Conservation (phyloP, 1,140 invertebrate species). For the Ooceraea biroi region DNA sequence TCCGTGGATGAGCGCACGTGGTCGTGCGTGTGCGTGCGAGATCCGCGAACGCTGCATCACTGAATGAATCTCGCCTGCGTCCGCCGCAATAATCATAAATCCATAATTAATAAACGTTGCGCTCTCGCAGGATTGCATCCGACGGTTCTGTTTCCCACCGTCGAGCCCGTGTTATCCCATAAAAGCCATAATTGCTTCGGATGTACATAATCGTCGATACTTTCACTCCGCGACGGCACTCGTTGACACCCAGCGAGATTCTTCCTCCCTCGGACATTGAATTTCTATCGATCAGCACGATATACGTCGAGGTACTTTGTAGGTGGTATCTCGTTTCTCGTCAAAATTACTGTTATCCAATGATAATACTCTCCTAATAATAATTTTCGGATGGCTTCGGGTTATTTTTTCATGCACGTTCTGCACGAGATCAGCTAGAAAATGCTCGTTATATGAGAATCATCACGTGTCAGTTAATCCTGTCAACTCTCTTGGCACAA, state of each 20-base stretch:
- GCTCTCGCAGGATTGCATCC: background rate
- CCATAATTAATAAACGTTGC: conserved; percentile 49
- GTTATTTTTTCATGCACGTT: background rate
- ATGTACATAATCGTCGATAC: background rate
- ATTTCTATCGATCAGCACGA: background rate
- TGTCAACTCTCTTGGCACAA: no score
- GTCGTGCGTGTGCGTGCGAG: background rate
- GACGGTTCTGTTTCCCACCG: background rate
- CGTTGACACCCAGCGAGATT: background rate
- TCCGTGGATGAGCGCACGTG: conserved; percentile 13
- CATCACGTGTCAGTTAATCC: conserved; percentile 22
- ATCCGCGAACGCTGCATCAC: conserved; percentile 24
- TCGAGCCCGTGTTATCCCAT: background rate
- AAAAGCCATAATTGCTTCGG: background rate
- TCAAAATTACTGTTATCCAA: background rate
- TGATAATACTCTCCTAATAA: background rate
- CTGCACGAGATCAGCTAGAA: background rate
- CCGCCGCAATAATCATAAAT: conserved; percentile 39
- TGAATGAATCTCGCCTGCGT: conserved; percentile 58
- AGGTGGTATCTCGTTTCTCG: background rate
- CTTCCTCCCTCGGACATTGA: background rate
- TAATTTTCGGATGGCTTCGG: no score
- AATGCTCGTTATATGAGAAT: background rate
- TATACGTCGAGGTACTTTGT: no score
- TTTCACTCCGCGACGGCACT: background rate